Conservation (phyloP, 1,140 invertebrate genomes). For the Probaryconus sp. region DNA sequence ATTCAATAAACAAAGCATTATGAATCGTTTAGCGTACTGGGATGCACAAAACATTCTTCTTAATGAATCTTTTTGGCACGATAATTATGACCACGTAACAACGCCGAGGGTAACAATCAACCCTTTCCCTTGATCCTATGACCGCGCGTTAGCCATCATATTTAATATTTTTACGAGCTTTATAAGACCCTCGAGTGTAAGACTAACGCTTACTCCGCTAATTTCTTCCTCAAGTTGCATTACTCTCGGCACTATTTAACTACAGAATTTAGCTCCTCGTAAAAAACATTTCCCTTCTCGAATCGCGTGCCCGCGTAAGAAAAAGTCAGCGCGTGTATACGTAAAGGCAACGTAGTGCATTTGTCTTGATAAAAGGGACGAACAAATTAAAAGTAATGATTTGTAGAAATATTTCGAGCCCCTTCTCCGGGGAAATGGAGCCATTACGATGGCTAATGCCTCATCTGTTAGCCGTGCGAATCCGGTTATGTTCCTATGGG, state of each 20-base stretch:
- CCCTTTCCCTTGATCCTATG: too few species aligned
- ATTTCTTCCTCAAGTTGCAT: constrained; percentile 53
- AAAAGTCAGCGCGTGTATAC: constrained; percentile 51
- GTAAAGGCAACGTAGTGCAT: constrained; percentile 59
- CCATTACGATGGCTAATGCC: constrained; percentile 75
- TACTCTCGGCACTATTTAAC: constrained; percentile 46
- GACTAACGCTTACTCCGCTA: constrained; percentile 44
- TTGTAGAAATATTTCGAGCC: constrained; percentile 77
- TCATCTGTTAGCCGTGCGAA: constrained; percentile 75
- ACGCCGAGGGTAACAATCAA: too few species aligned
- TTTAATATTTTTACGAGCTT: constrained; percentile 40
- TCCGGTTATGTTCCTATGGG: constrained; percentile 71
- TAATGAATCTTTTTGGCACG: too few species aligned
- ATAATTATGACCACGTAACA: too few species aligned
- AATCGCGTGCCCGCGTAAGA: constrained; percentile 36
- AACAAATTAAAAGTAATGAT: constrained; percentile 80
- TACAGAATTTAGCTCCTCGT: constrained; percentile 57
- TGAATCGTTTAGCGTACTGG: too few species aligned
- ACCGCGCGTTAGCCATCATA: too few species aligned
- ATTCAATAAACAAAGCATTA: too few species aligned
- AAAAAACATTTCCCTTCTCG: constrained; percentile 49
- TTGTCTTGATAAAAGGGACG: constrained; percentile 76
- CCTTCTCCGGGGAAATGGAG: constrained; percentile 70
- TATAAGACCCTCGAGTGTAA: constrained; percentile 47
- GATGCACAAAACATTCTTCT: too few species aligned